Evolutionary conservation across 2,888 invertebrate genomes (phyloP).

Genomic region (Sisyra nigra): DNA sequence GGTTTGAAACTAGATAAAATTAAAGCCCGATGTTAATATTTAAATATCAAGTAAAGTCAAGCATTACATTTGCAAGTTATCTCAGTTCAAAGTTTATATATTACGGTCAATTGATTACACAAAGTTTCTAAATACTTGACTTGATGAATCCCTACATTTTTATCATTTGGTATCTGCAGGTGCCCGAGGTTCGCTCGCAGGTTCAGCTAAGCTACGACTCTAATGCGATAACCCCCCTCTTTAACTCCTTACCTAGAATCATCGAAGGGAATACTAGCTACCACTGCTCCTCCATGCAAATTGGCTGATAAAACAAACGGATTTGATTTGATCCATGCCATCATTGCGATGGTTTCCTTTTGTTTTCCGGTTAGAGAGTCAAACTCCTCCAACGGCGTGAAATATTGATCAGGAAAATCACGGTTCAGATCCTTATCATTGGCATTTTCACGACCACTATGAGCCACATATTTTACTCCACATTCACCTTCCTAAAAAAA

Average conservation of each 20-base stretch:
- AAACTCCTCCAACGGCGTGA: slow-evolving; percentile 23
- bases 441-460: slow-evolving; percentile 61
- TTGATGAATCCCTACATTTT: too few relatives aligned
- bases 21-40: too few relatives aligned
- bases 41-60: too few relatives aligned
- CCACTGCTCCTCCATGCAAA: slow-evolving; percentile 91
- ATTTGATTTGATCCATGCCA: slow-evolving; percentile 72
- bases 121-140: too few relatives aligned
- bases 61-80: too few relatives aligned
- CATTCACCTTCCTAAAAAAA: slow-evolving; percentile 59
- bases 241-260: slow-evolving; percentile 50
- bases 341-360: slow-evolving; percentile 77
- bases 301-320: slow-evolving; percentile 91
- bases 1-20: too few relatives aligned
- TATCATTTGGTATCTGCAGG: too few relatives aligned
- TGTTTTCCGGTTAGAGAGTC: slow-evolving; percentile 44
- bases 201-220: too few relatives aligned
- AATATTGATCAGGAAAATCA: slow-evolving; percentile 85
- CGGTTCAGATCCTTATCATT: slow-evolving; percentile 73
- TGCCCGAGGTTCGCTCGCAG: too few relatives aligned
- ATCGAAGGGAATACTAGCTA: slow-evolving; percentile 96
- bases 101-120: too few relatives aligned
- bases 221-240: too few relatives aligned
- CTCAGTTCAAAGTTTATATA: too few relatives aligned
- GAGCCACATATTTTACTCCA: slow-evolving; percentile 34